A percentile compares a stretch with the other conserved stretches of the same genome.
Conservation (phyloP, 2,797 vertebrate species). For the Phoeniculus purpureus region DNA sequence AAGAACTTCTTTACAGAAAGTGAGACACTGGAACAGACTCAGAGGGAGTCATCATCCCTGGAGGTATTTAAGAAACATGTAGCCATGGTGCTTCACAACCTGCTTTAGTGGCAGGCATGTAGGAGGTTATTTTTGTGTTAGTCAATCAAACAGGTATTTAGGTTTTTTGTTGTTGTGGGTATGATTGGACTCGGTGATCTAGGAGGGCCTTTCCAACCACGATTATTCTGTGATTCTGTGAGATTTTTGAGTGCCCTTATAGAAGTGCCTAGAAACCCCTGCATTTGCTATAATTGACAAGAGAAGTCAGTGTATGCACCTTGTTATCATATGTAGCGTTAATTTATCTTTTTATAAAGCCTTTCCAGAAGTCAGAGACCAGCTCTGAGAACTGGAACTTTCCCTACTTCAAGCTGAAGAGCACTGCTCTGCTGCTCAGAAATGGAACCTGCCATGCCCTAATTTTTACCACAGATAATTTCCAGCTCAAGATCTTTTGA, state of each 20-base stretch:
- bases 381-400: background rate
- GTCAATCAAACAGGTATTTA: too few species aligned
- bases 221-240: too few species aligned
- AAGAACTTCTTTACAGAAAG: background rate
- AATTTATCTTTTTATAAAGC: background rate
- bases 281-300: background rate
- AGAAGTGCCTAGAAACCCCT: background rate
- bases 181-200: too few species aligned
- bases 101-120: background rate
- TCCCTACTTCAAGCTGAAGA: background rate
- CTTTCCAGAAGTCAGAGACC: background rate
- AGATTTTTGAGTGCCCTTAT: too few species aligned
- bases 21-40: background rate
- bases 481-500: background rate
- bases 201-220: too few species aligned
- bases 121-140: too few species aligned
- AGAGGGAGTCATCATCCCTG: background rate
- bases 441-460: rapidly evolving
- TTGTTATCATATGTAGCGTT: background rate
- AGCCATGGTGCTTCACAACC: too few species aligned
- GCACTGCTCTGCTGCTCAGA: rapidly evolving
- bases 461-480: background rate
- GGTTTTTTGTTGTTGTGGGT: too few species aligned
- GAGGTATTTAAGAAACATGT: background rate
- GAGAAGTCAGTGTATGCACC: background rate